Evolutionary conservation across 1,140 invertebrate genomes (phyloP).

Genomic region (Drosophila sulfurigaster): DNA sequence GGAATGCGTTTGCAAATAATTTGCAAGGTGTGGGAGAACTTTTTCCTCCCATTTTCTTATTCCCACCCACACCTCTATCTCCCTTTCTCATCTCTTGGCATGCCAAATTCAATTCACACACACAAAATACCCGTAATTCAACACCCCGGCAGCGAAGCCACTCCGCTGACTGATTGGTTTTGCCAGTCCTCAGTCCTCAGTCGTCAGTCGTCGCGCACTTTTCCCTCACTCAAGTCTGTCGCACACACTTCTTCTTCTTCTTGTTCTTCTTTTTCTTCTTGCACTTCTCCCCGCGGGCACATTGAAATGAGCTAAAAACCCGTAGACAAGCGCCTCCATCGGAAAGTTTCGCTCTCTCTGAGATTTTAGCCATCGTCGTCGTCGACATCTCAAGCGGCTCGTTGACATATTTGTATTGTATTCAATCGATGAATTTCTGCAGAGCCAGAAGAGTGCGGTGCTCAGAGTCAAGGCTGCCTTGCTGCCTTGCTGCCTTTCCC

Average conservation of each 20-base stretch:
- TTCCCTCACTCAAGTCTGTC: background rate
- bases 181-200: slow-evolving; percentile 26
- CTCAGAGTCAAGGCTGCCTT: slow-evolving; percentile 26
- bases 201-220: background rate
- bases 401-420: slow-evolving; percentile 83
- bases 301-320: slow-evolving; percentile 78
- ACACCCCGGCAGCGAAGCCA: slow-evolving; percentile 73
- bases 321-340: slow-evolving; percentile 11
- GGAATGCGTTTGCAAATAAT: slow-evolving; percentile 82
- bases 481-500: slow-evolving; percentile 36
- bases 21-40: slow-evolving; percentile 69
- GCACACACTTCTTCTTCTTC: no score
- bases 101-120: slow-evolving; percentile 81
- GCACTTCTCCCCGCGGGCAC: slow-evolving; percentile 51
- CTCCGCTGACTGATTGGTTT: slow-evolving; percentile 79
- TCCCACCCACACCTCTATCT: slow-evolving; percentile 10
- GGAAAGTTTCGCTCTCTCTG: slow-evolving; percentile 57
- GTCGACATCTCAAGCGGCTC: slow-evolving; percentile 81
- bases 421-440: slow-evolving; percentile 81
- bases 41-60: background rate
- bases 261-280: no score
- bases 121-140: slow-evolving; percentile 82
- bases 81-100: slow-evolving; percentile 22
- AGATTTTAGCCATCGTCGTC: slow-evolving; percentile 58
- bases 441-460: slow-evolving; percentile 24